Evolutionary conservation across 2,888 invertebrate genomes (phyloP), one percentile per base, ranked within the genome.

Genomic region (Mesorhabditis sp.): DNA sequence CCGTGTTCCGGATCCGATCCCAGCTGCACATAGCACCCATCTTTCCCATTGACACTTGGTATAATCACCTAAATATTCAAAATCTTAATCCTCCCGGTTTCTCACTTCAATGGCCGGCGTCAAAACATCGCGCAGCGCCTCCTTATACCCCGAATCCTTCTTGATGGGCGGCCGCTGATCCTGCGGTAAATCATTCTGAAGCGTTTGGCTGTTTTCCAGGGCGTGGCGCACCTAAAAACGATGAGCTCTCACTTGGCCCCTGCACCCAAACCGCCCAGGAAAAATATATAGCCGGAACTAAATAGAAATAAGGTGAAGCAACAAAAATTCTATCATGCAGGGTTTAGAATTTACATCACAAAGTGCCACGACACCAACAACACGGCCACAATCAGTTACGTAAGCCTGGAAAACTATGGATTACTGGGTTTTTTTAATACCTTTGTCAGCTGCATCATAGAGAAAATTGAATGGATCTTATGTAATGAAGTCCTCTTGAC

Each of bases 311-410:
- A 45, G 28, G 58, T 42, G 13, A 43, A 44, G 28, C 45, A 64
- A 68, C 72, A 70, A 65, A n/a, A 4, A 41, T 66, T 65, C 28
- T 66, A 13, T 41, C 43, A 10, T n/a, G 7, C 45, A n/a, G 4
- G n/a, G 43, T 4, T 13, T n/a, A 70, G 10, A 58, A 43, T 15
- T 42, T 63, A 83, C 83, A 73, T 83, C 84, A 43, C 79, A 71
- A 43, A 84, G 73, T 5, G 82, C 80, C 10, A 84, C 84, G 41
- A 85, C 84, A 68, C 84, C 84, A 58, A 85, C 80, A 45, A 84
- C 72, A 66, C 81, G 73, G 62, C 84, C 84, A 66, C 83, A 76
- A 67, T 84, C 83, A 5, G 83, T 84, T 45, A 84, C 84, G 69
- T 83, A 84, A 5, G 84, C 83, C 66, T 50, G n/a, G n/a, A 13